Evolutionary conservation across 1,140 invertebrate species (phyloP).

Genomic region (Drosophila lacertosa): DNA sequence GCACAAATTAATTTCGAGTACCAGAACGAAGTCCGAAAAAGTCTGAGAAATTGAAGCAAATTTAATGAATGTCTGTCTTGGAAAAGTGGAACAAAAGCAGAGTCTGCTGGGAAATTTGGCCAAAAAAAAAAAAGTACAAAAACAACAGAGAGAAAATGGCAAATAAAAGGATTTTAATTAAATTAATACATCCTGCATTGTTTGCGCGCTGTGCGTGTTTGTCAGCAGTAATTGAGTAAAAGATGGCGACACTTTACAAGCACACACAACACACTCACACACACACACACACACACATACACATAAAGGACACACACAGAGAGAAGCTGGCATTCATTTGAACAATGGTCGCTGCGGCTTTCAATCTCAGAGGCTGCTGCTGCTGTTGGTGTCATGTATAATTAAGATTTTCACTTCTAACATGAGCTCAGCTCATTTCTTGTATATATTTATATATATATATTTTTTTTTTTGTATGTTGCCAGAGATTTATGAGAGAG

Average conservation of each 20-base stretch:
- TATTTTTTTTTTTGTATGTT: conserved; percentile 24
- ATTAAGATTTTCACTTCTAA: conserved; percentile 81
- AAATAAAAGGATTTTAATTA: conserved; percentile 80
- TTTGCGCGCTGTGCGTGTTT: conserved; percentile 46
- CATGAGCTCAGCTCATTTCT: conserved; percentile 42
- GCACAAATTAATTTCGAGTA: background rate
- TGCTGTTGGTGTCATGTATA: conserved; percentile 78
- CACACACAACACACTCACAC: conserved; percentile 17
- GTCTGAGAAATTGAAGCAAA: conserved; percentile 15
- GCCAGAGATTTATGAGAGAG: conserved; percentile 53
- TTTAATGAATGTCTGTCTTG: conserved; percentile 10
- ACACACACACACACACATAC: conserved; percentile 6
- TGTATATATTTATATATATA: conserved; percentile 36
- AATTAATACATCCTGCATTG: conserved; percentile 78
- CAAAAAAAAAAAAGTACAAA: conserved; percentile 8
- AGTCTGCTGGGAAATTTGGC: conserved; percentile 30
- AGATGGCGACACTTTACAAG: conserved; percentile 71
- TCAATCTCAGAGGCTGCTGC: conserved; percentile 62
- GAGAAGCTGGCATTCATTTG: conserved; percentile 32
- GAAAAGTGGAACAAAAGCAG: background rate
- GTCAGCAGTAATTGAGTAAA: conserved; percentile 76
- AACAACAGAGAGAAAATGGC: conserved; percentile 37
- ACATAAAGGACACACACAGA: conserved; percentile 7
- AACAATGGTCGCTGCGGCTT: conserved; percentile 59
- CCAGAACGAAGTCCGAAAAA: background rate